A percentile compares a stretch with the other conserved stretches of the same genome.
These are phyloP conservation scores for Sphaerophoria rueppellii DNA, from an alignment of 2,888 invertebrate genomes.

Conservation along the genomic window DNA sequence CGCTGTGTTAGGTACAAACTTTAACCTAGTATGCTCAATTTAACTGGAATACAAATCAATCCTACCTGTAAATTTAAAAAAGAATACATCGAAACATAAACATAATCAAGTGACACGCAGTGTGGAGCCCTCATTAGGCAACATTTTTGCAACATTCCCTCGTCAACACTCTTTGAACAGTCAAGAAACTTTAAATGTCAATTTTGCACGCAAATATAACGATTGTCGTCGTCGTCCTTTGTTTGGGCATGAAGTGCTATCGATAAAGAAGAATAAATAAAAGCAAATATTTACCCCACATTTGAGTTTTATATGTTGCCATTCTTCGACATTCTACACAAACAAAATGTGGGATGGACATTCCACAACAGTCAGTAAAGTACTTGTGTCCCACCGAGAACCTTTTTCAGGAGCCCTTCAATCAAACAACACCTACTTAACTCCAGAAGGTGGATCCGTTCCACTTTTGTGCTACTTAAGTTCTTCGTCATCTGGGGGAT, in stretches of 20 bases:
- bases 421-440: constrained; percentile 66
- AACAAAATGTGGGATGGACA: constrained; percentile 11
- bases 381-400: constrained; percentile 55
- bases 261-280: constrained; percentile 27
- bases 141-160: constrained; percentile 41
- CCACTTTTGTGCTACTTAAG: constrained; percentile 45
- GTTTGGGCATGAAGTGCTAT: constrained; percentile 8
- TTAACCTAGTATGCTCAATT: too few species aligned
- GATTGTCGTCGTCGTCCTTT: not conserved
- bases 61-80: not conserved
- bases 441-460: constrained; percentile 53
- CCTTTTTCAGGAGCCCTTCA: constrained; percentile 65
- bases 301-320: constrained; percentile 65
- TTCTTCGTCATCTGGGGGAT: not conserved
- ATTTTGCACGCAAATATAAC: constrained; percentile 45
- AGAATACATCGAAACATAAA: not conserved
- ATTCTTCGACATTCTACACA: not conserved
- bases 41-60: too few species aligned
- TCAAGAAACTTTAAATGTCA: constrained; percentile 35
- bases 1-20: not conserved
- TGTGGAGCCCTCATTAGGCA: constrained; percentile 2
- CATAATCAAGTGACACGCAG: not conserved
- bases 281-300: constrained; percentile 64
- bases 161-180: constrained; percentile 23
- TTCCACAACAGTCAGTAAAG: constrained; percentile 49